Conservation (phyloP, 2,797 vertebrate genomes). For the Anabacerthia variegaticeps region DNA sequence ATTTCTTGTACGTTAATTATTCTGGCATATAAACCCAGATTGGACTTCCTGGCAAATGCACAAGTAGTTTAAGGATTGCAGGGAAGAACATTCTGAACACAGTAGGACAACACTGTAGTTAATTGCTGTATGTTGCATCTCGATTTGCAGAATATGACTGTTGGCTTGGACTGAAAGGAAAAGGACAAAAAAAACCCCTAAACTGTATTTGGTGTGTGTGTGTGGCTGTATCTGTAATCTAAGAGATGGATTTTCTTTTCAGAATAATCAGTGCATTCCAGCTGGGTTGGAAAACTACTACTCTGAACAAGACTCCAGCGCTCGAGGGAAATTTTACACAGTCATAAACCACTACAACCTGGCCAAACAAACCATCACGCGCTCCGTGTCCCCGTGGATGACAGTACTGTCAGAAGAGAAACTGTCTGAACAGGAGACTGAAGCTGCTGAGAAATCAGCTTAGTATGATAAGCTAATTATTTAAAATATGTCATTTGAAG, state of each 20-base stretch:
- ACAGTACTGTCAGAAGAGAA: constrained; percentile 94
- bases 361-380: constrained; percentile 92
- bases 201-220: rapidly evolving
- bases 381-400: constrained; percentile 94
- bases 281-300: constrained; percentile 91
- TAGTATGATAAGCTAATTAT: constrained; percentile 68
- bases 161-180: not conserved
- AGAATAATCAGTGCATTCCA: constrained; percentile 93
- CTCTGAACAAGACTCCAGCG: constrained; percentile 87
- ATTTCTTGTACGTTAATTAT: not conserved
- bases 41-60: not conserved
- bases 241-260: constrained; percentile 51
- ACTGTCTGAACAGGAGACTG: constrained; percentile 92
- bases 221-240: not conserved
- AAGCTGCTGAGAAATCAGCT: constrained; percentile 90
- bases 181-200: not conserved
- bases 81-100: not conserved
- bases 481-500: constrained; percentile 58
- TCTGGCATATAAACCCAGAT: not conserved
- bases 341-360: constrained; percentile 96
- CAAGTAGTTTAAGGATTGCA: not conserved
- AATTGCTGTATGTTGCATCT: not conserved
- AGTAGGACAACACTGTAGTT: not conserved
- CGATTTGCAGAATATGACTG: not conserved
- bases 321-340: constrained; percentile 91